These are phyloP conservation scores for Cynoglossus semilaevis DNA, from an alignment of 2,113 vertebrate genomes.

Conservation along the genomic window DNA sequence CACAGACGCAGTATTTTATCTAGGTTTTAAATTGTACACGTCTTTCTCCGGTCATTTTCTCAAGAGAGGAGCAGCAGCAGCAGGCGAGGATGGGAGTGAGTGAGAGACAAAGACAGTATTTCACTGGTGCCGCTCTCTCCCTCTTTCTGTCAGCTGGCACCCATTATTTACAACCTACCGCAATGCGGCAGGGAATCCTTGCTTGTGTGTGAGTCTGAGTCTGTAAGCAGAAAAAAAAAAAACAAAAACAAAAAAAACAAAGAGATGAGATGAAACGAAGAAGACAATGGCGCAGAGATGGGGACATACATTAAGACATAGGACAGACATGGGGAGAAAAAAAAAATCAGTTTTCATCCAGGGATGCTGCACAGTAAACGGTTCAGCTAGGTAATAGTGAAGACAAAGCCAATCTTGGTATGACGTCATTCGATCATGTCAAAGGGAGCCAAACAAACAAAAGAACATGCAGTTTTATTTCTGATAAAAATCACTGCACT, in stretches of 20 bases:
- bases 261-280: conserved; percentile 52
- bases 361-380: too few relatives aligned
- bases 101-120: conserved; percentile 72
- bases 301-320: conserved; percentile 21
- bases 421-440: too few relatives aligned
- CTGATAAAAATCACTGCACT: too few relatives aligned
- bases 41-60: conserved; percentile 5
- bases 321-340: neutral
- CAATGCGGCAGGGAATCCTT: conserved; percentile 69
- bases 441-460: too few relatives aligned
- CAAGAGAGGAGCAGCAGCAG: conserved; percentile 15
- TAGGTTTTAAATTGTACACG: conserved; percentile 37
- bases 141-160: conserved; percentile 58
- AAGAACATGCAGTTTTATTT: too few relatives aligned
- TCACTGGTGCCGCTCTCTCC: conserved; percentile 58
- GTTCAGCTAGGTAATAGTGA: too few relatives aligned
- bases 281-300: conserved; percentile 39
- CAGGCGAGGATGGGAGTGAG: conserved; percentile 52
- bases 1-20: conserved; percentile 45
- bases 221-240: neutral
- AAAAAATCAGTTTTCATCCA: too few relatives aligned
- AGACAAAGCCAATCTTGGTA: too few relatives aligned
- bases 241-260: conserved; percentile 39
- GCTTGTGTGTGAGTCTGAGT: conserved; percentile 37
- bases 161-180: conserved; percentile 74